Conservation (phyloP, 1,140 invertebrate genomes). For the Papilio machaon region DNA sequence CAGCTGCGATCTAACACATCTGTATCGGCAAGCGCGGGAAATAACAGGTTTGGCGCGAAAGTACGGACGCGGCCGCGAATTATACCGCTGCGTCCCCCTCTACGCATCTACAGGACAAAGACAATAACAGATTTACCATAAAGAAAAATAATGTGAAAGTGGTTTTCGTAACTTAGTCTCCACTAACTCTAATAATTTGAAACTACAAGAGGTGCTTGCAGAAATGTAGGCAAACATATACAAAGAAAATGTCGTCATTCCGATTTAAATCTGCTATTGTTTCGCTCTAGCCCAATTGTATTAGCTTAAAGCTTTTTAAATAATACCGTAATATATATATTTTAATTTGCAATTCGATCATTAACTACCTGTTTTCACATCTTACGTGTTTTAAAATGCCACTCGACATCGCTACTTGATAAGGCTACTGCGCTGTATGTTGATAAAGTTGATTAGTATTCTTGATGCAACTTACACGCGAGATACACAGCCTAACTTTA, state of each 20-base stretch:
- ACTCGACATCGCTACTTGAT: neutral
- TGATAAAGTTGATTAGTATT: constrained; percentile 16
- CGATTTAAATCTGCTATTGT: too few relatives aligned
- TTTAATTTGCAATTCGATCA: too few relatives aligned
- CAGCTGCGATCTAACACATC: constrained; percentile 36
- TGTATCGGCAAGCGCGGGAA: constrained; percentile 37
- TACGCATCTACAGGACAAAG: constrained; percentile 11
- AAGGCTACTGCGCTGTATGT: neutral
- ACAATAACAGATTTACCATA: neutral
- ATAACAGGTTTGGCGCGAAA: constrained; percentile 56
- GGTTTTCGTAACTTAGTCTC: too few relatives aligned
- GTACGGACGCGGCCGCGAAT: constrained; percentile 47
- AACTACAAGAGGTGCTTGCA: too few relatives aligned
- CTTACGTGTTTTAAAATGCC: too few relatives aligned
- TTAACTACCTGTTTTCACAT: too few relatives aligned
- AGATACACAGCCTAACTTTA: neutral
- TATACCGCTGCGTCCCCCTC: constrained; percentile 45
- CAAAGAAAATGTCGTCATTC: too few relatives aligned
- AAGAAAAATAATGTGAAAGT: neutral
- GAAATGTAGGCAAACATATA: too few relatives aligned
- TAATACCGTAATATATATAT: too few relatives aligned
- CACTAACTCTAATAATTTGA: neutral
- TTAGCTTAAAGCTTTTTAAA: too few relatives aligned
- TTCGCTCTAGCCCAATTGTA: too few relatives aligned
- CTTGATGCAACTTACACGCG: neutral